Evolutionary conservation across 1,140 invertebrate species (phyloP).

Genomic region (Colletes latitarsis): DNA sequence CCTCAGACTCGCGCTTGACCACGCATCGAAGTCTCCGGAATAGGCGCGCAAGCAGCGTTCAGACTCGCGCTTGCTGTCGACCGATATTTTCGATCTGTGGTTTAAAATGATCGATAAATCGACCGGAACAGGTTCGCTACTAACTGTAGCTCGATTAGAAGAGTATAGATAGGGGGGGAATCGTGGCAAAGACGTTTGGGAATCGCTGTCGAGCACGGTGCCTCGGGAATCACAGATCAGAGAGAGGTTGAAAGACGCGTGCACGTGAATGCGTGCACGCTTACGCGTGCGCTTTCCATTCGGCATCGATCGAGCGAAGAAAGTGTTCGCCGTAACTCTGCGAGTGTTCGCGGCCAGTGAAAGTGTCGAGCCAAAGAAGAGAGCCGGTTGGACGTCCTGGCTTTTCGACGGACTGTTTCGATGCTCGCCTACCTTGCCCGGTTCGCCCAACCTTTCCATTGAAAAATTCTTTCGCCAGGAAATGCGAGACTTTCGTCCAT

Average conservation of each 20-base stretch:
- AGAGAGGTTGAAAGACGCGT: slow-evolving; percentile 28
- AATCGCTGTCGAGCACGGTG: slow-evolving; percentile 21
- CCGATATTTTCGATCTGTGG: too few relatives aligned
- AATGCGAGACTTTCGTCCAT: not conserved
- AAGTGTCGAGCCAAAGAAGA: slow-evolving; percentile 69
- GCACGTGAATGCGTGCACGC: slow-evolving; percentile 40
- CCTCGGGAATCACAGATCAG: slow-evolving; percentile 23
- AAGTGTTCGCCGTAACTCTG: slow-evolving; percentile 74
- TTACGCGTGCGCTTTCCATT: slow-evolving; percentile 73
- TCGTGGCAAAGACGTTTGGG: not conserved
- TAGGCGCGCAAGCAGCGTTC: not conserved
- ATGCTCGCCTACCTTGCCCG: not conserved
- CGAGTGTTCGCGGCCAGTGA: slow-evolving; percentile 69
- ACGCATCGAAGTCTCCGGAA: not conserved
- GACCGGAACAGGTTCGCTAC: not conserved
- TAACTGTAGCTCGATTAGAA: too few relatives aligned
- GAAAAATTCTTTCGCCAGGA: not conserved
- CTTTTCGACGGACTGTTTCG: slow-evolving; percentile 47
- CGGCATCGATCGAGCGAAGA: slow-evolving; percentile 78
- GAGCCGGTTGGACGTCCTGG: slow-evolving; percentile 48
- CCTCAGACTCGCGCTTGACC: not conserved
- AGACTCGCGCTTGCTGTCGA: too few relatives aligned
- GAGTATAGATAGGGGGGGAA: too few relatives aligned
- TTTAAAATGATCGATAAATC: too few relatives aligned
- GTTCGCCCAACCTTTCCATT: not conserved